Evolutionary conservation across 2,888 invertebrate genomes (phyloP).

Genomic region (Trilocha varians): DNA sequence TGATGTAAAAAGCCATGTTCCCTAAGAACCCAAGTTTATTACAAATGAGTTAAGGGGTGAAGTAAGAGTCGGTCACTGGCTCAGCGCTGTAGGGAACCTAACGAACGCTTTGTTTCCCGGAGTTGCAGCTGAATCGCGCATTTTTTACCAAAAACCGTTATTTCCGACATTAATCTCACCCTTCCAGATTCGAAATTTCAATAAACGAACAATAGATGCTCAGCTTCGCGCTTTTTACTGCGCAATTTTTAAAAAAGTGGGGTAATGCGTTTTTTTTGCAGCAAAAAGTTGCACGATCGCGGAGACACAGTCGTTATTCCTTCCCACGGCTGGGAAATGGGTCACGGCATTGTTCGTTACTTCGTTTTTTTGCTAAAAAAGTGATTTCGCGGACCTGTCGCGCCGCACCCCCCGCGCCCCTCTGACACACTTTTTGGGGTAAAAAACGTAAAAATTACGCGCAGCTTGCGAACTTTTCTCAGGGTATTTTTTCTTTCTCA

Average conservation of each 20-base stretch:
- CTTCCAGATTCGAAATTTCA: constrained; percentile 62
- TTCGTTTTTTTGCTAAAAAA: constrained; percentile 66
- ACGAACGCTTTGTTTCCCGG: constrained; percentile 23
- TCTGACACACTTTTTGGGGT: constrained; percentile 66
- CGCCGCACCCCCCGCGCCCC: constrained; percentile 32
- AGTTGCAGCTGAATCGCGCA: constrained; percentile 49
- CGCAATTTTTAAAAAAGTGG: constrained; percentile 56
- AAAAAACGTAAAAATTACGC: constrained; percentile 61
- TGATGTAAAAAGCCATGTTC: neutral
- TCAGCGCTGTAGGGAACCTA: constrained; percentile 13
- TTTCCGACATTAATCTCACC: constrained; percentile 69
- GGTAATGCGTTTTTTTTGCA: constrained; percentile 71
- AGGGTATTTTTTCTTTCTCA: constrained; percentile 44
- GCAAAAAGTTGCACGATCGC: constrained; percentile 41
- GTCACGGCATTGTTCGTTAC: constrained; percentile 65
- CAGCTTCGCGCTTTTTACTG: constrained; percentile 50
- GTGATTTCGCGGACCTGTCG: constrained; percentile 57
- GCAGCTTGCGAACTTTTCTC: constrained; percentile 67
- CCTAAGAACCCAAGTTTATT: neutral
- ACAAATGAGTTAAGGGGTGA: neutral
- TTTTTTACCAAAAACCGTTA: constrained; percentile 68
- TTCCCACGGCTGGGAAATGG: constrained; percentile 73
- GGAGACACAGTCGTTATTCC: constrained; percentile 64
- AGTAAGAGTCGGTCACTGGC: neutral
- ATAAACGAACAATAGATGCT: constrained; percentile 52